A percentile compares a stretch with the other conserved stretches of the same genome.
Evolutionary conservation across 2,888 invertebrate species (phyloP).

Genomic region (Axea sp.): DNA sequence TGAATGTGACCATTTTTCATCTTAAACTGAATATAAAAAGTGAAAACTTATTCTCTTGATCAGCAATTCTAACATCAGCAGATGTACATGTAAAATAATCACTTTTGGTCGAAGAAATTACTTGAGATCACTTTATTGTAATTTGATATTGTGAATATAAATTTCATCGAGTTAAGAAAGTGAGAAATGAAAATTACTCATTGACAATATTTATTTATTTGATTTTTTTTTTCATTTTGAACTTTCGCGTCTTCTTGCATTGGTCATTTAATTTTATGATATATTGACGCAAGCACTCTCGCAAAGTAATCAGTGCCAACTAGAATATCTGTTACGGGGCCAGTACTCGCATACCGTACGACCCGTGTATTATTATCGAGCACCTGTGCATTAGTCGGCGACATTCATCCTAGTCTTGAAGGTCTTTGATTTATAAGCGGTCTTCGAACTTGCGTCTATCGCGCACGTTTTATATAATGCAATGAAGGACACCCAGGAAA

Average conservation of each 20-base stretch:
- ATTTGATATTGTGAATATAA: no score
- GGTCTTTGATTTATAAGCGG: constrained; percentile 44
- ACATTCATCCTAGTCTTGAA: constrained; percentile 36
- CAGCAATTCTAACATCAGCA: no score
- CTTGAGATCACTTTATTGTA: no score
- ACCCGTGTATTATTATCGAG: constrained; percentile 40
- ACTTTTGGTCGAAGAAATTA: no score
- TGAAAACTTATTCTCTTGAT: no score
- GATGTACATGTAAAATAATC: no score
- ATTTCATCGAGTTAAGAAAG: no score
- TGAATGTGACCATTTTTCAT: no score
- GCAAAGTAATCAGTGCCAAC: constrained; percentile 40
- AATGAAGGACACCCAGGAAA: constrained; percentile 22
- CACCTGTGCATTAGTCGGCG: constrained; percentile 49
- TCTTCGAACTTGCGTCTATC: constrained; percentile 42
- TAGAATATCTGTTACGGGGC: constrained; percentile 51
- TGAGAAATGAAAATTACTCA: no score
- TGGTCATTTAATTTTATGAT: constrained; percentile 32
- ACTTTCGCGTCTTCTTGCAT: constrained; percentile 13
- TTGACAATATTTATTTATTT: no score
- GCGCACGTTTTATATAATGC: constrained; percentile 29
- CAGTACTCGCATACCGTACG: constrained; percentile 38
- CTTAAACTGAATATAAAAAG: no score
- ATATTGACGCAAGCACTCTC: constrained; percentile 41
- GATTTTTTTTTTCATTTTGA: no score